These are phyloP conservation scores for Phalacrocorax aristotelis DNA, from an alignment of 2,113 vertebrate genomes.

Conservation along the genomic window DNA sequence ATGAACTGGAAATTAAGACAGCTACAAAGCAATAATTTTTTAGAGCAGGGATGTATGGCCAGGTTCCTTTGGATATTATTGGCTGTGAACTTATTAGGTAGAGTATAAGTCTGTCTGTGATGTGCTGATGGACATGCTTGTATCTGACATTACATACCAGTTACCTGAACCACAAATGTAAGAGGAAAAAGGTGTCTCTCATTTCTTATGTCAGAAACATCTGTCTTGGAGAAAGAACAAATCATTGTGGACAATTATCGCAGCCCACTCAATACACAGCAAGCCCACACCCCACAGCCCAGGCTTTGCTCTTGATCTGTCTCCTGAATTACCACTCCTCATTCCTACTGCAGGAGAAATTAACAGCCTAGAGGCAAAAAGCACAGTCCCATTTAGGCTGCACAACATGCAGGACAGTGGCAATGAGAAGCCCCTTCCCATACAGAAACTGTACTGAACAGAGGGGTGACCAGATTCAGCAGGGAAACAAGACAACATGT, in stretches of 20 bases:
- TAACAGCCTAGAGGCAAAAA: background rate
- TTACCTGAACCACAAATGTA: background rate
- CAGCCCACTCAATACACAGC: background rate
- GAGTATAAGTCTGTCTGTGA: background rate
- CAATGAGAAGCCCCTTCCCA: background rate
- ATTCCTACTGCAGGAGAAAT: background rate
- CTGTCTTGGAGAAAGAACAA: background rate
- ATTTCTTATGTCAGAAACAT: background rate
- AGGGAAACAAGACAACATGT: background rate
- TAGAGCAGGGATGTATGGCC: background rate
- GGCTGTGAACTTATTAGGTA: background rate
- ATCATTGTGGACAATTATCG: background rate
- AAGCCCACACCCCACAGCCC: background rate
- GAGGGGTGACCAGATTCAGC: background rate
- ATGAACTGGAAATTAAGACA: background rate
- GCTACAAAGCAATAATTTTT: background rate
- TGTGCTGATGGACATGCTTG: background rate
- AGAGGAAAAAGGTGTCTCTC: background rate
- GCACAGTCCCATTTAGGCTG: rapidly evolving
- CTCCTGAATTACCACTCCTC: background rate
- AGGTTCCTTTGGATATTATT: background rate
- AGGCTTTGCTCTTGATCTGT: background rate
- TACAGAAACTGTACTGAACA: background rate
- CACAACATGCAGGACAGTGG: background rate
- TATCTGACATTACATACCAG: background rate